Conservation (phyloP, 2,797 vertebrate species). For the Oryzias sinensis region DNA sequence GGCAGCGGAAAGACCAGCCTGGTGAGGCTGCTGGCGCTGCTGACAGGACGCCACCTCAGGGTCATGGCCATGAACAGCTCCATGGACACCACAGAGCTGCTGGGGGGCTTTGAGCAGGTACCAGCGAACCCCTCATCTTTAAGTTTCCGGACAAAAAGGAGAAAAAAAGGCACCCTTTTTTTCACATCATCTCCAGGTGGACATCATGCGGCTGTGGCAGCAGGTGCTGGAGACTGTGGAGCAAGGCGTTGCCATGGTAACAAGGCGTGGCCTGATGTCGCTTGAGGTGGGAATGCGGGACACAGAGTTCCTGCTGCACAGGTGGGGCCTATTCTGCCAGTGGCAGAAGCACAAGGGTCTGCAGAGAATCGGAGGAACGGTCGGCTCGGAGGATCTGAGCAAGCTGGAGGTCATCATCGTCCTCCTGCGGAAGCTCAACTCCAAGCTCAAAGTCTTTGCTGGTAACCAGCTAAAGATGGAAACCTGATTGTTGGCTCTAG, state of each 20-base stretch:
- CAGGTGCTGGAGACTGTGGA: conserved; percentile 87
- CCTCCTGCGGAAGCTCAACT: conserved; percentile 90
- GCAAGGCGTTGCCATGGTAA: conserved; percentile 81
- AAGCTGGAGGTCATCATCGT: conserved; percentile 91
- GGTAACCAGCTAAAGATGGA: conserved; percentile 48
- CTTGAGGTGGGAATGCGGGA: conserved; percentile 85
- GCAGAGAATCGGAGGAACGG: conserved; percentile 75
- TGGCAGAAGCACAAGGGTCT: conserved; percentile 83
- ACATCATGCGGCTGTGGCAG: conserved; percentile 92
- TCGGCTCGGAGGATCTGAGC: conserved; percentile 86
- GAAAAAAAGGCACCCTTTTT: neutral
- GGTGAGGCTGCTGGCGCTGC: conserved; percentile 87
- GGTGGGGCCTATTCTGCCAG: conserved; percentile 89
- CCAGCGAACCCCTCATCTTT: neutral
- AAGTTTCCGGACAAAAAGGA: neutral
- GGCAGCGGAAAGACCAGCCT: conserved; percentile 93
- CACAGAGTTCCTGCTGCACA: conserved; percentile 87
- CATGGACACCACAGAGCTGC: conserved; percentile 95
- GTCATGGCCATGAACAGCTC: conserved; percentile 97
- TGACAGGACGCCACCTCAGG: conserved; percentile 88
- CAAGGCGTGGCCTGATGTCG: conserved; percentile 86
- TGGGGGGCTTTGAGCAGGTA: conserved; percentile 98
- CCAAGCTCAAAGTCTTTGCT: conserved; percentile 86
- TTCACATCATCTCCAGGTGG: conserved; percentile 77
- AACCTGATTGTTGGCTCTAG: neutral